Base-by-base conservation (phyloP, 2,888 invertebrate species). In the Idaea aversata region DNA sequence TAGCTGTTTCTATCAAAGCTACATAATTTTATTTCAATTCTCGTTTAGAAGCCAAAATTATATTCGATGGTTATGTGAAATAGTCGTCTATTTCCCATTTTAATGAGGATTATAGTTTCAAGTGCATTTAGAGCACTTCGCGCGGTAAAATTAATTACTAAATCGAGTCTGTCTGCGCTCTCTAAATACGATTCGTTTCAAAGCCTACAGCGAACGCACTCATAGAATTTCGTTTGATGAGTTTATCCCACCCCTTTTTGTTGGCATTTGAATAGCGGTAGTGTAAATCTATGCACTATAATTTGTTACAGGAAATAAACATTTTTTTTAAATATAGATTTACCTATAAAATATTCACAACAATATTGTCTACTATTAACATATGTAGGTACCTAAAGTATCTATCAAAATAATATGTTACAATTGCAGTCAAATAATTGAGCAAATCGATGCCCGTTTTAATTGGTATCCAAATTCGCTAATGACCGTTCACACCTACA, bases 21-120 rank as follows among this genome's bases (percentile, higher is more conserved):
- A 82, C 84, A 83, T 86, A 88, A 88, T 90, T 87, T 86, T 83
- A 77, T 83, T 86, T 75, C 77, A 25, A 36, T 64, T 57, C 34
- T 77, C 86, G 85, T 88, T 90, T 90, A 90, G 90, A 86, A 90
- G 85, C 86, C 84, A 86, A 88, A 91, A 90, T 90, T 88, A 90
- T 90, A 90, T 90, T 88, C 88, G 85, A 86, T 87, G 81, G 84
- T 80, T 81, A 82, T 87, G 85, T 85, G 90, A 91, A 47, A 91
- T 88, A 88, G 89, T 82, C 86, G 86, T 84, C 82, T 90, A 88
- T 90, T 88, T 91, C 88, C 90, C 80, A 88, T 89, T 91, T 91
- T 90, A 90, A 90, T 89, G 87, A 86, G 91, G 91, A 92, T 92
- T 91, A 92, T 89, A 89, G 91, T 90, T 91, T 88, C 88, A 88